Evolutionary conservation across 2,113 vertebrate genomes (phyloP).

Genomic region (Acanthochromis polyacanthus): DNA sequence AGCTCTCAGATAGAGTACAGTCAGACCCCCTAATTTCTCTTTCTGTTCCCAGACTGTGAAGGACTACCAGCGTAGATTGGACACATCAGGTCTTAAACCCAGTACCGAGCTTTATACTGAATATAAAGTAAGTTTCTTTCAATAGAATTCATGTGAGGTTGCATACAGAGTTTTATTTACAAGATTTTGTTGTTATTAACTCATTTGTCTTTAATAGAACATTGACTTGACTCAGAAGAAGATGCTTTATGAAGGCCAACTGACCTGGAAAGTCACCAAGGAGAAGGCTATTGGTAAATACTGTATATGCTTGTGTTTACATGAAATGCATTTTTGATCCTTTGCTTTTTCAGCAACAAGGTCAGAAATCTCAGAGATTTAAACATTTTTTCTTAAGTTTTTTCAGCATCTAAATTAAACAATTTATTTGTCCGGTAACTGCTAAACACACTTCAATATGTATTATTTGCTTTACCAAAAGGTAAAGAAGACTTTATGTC

Average conservation of each 20-base stretch:
- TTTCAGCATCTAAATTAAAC: neutral
- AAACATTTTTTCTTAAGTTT: neutral
- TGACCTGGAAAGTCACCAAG: conserved; percentile 90
- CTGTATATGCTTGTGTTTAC: neutral
- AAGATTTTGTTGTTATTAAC: neutral
- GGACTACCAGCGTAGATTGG: conserved; percentile 92
- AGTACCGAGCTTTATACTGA: conserved; percentile 87
- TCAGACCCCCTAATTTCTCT: conserved; percentile 44
- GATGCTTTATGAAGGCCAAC: conserved; percentile 88
- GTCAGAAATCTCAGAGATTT: neutral
- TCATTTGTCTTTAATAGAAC: conserved; percentile 75
- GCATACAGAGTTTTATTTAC: neutral
- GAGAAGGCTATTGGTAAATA: conserved; percentile 90
- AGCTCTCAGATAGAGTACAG: conserved; percentile 25
- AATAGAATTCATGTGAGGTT: neutral
- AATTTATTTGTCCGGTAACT: neutral
- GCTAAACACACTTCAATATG: too few species aligned
- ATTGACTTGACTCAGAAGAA: conserved; percentile 88
- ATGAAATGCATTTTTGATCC: neutral
- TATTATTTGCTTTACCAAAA: neutral
- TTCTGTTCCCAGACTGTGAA: conserved; percentile 84
- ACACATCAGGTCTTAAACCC: conserved; percentile 90
- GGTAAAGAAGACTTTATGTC: neutral
- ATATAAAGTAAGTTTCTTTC: conserved; percentile 66
- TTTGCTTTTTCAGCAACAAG: conserved; percentile 8